Conservation (phyloP, 1,140 invertebrate genomes). For the Theocolax elegans region DNA sequence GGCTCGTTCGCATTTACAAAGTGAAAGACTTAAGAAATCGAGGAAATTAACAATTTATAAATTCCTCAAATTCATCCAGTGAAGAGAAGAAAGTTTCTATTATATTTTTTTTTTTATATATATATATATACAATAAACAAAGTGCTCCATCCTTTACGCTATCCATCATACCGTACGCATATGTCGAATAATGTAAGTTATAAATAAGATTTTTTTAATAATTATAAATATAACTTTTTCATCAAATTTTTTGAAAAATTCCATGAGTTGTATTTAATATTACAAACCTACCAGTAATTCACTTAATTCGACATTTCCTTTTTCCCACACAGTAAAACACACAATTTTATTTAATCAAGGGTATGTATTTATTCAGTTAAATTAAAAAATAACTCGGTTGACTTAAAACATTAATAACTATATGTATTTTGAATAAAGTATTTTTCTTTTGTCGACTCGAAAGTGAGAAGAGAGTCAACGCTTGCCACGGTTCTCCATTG, state of each 20-base stretch:
- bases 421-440: constrained; percentile 32
- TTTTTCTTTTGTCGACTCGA: constrained; percentile 21
- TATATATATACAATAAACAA: too few relatives aligned
- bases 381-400: constrained; percentile 34
- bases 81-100: constrained; percentile 21
- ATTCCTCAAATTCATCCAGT: constrained; percentile 16
- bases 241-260: constrained; percentile 24
- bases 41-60: constrained; percentile 65
- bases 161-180: constrained; percentile 4
- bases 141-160: constrained; percentile 7
- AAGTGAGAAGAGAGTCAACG: constrained; percentile 29
- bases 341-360: constrained; percentile 20
- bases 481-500: constrained; percentile 36
- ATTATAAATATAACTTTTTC: constrained; percentile 35
- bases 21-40: constrained; percentile 90
- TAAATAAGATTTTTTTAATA: constrained; percentile 33
- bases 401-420: constrained; percentile 34
- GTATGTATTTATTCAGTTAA: constrained; percentile 23
- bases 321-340: constrained; percentile 12
- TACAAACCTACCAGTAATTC: constrained; percentile 10
- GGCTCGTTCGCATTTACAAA: constrained; percentile 95
- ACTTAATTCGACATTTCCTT: background rate
- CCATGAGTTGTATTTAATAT: constrained; percentile 2
- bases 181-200: constrained; percentile 23
- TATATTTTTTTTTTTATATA: constrained; percentile 7